Evolutionary conservation across 2,888 invertebrate species (phyloP).

Genomic region (Plebejus anna): DNA sequence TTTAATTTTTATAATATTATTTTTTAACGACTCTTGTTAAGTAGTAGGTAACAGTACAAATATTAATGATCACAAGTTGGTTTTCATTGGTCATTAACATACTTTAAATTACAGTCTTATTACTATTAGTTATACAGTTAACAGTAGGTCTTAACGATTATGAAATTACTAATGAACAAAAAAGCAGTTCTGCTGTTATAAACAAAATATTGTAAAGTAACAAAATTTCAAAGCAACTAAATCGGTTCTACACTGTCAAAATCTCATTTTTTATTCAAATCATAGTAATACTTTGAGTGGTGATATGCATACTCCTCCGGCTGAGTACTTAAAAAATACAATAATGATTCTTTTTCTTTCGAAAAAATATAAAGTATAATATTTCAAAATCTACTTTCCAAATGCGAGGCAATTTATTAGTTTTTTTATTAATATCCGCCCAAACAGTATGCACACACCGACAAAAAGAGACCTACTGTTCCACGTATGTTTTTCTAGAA

Average conservation of each 20-base stretch:
- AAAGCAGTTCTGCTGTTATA: constrained; percentile 4
- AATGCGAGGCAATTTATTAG: constrained; percentile 79
- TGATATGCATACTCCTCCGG: constrained; percentile 59
- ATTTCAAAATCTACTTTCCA: constrained; percentile 78
- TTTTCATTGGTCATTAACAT: constrained; percentile 82
- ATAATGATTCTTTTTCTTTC: constrained; percentile 67
- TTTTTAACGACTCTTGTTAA: constrained; percentile 81
- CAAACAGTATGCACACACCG: constrained; percentile 58
- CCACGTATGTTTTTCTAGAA: constrained; percentile 54
- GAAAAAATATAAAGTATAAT: constrained; percentile 68
- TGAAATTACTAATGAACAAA: constrained; percentile 46
- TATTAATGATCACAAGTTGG: constrained; percentile 82
- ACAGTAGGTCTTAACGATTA: constrained; percentile 68
- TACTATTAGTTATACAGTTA: constrained; percentile 70
- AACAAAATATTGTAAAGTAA: neutral
- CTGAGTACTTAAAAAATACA: constrained; percentile 60
- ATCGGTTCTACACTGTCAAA: neutral
- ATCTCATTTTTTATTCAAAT: neutral
- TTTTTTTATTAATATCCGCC: constrained; percentile 51
- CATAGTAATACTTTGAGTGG: neutral
- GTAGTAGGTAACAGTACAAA: constrained; percentile 82
- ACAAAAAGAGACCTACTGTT: constrained; percentile 66
- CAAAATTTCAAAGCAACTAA: neutral
- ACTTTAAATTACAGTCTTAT: constrained; percentile 77
- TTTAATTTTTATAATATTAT: constrained; percentile 79